These are phyloP conservation scores for Drosophila kuntzei DNA, from an alignment of 2,888 invertebrate species.

Conservation along the genomic window DNA sequence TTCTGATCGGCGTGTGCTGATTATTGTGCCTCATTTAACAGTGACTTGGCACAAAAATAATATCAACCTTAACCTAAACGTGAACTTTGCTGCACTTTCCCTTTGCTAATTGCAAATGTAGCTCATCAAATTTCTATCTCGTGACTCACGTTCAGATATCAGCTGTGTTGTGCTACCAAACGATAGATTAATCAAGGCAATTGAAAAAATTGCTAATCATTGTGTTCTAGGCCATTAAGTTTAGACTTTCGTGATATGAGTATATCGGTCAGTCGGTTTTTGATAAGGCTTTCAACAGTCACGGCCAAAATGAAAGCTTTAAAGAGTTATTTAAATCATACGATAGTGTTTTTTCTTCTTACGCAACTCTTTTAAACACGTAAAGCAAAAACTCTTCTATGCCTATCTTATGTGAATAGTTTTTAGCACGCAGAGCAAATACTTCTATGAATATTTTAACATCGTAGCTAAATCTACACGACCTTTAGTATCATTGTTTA, in stretches of 20 bases:
- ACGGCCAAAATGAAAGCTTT: slow-evolving; percentile 8
- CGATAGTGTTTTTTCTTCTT: slow-evolving; percentile 1
- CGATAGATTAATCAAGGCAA: slow-evolving; percentile 9
- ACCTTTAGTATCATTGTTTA: background rate
- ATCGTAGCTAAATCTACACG: slow-evolving; percentile 1
- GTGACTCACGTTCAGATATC: slow-evolving; percentile 10
- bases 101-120: slow-evolving; percentile 9
- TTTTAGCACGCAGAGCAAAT: background rate
- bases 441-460: background rate
- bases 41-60: slow-evolving; percentile 31
- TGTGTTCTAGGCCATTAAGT: slow-evolving; percentile 25
- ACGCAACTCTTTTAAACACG: slow-evolving; percentile 1
- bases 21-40: slow-evolving; percentile 5
- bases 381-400: background rate
- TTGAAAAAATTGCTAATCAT: slow-evolving; percentile 13
- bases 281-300: slow-evolving; percentile 24
- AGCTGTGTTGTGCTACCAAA: slow-evolving; percentile 3
- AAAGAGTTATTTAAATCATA: slow-evolving; percentile 7
- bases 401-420: background rate
- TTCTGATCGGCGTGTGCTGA: slow-evolving; percentile 26
- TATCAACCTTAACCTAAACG: slow-evolving; percentile 17
- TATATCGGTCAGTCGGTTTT: slow-evolving; percentile 29
- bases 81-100: slow-evolving; percentile 34
- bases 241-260: background rate
- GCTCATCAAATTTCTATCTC: slow-evolving; percentile 15